Conservation (phyloP, 92 coral and sea anemone species). For the Epizoanthus fatuus region DNA sequence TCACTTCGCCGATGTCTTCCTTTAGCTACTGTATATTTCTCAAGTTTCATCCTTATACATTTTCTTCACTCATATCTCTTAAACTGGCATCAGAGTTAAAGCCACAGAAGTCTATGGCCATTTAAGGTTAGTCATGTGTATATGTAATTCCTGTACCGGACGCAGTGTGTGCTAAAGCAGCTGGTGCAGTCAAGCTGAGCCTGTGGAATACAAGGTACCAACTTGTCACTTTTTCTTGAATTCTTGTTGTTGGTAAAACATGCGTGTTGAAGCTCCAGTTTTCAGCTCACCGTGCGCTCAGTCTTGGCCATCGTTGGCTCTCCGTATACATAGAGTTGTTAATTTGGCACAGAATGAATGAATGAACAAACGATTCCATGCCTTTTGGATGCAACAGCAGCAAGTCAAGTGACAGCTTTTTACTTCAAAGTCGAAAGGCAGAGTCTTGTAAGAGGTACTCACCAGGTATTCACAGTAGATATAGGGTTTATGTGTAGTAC, state of each 20-base stretch:
- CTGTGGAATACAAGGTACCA: slow-evolving; percentile 49
- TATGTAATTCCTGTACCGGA: slow-evolving; percentile 13
- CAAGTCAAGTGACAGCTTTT: slow-evolving; percentile 45
- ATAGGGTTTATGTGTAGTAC: slow-evolving; percentile 13
- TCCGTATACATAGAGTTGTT: slow-evolving; percentile 7
- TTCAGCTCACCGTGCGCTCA: slow-evolving; percentile 41
- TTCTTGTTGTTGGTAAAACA: slow-evolving; percentile 35
- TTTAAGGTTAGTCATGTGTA: slow-evolving; percentile 30
- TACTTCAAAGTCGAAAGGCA: slow-evolving; percentile 32
- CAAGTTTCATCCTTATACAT: neutral
- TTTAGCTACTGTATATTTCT: slow-evolving; percentile 1
- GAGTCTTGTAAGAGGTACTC: slow-evolving; percentile 71
- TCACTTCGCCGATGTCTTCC: slow-evolving; percentile 3
- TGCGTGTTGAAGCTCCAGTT: slow-evolving; percentile 51
- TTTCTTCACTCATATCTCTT: slow-evolving; percentile 25
- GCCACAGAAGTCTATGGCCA: slow-evolving; percentile 13
- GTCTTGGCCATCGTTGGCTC: slow-evolving; percentile 30
- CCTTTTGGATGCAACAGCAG: slow-evolving; percentile 42
- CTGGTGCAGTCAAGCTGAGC: slow-evolving; percentile 27
- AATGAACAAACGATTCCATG: slow-evolving; percentile 41
- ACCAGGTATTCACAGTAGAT: slow-evolving; percentile 68
- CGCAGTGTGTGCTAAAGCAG: neutral
- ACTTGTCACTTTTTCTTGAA: slow-evolving; percentile 30
- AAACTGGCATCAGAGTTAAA: slow-evolving; percentile 6
- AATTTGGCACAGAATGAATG: slow-evolving; percentile 41